Evolutionary conservation across 2,113 vertebrate species (phyloP).

Genomic region (Rana temporaria): DNA sequence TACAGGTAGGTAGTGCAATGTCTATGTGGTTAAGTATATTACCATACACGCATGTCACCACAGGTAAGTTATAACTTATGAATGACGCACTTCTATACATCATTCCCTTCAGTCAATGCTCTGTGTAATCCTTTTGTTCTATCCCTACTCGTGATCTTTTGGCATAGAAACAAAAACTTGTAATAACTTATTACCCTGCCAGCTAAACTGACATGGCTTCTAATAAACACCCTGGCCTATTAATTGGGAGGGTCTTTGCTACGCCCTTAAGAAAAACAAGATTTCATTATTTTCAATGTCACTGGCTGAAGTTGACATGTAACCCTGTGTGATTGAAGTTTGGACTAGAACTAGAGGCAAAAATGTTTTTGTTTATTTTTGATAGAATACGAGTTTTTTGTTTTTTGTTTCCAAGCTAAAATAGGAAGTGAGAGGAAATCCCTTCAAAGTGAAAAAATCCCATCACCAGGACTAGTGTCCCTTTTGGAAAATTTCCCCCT

Average conservation of each 20-base stretch:
- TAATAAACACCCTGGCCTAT: slow-evolving; percentile 14
- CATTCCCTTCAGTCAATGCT: slow-evolving; percentile 2
- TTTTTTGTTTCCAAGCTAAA: too few relatives aligned
- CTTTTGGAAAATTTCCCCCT: too few relatives aligned
- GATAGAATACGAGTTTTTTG: too few relatives aligned
- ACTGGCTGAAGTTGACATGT: not conserved
- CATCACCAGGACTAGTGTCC: too few relatives aligned
- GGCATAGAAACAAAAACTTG: slow-evolving; percentile 24
- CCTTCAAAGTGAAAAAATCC: too few relatives aligned
- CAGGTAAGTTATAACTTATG: slow-evolving; percentile 31
- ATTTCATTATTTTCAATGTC: not conserved
- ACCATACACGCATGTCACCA: not conserved
- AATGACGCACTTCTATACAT: not conserved
- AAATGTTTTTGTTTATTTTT: too few relatives aligned
- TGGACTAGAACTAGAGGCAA: too few relatives aligned
- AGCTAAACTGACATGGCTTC: slow-evolving; percentile 11
- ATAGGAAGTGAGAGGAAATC: too few relatives aligned
- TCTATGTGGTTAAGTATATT: slow-evolving; percentile 2
- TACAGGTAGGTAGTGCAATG: not conserved
- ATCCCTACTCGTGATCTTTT: slow-evolving; percentile 1
- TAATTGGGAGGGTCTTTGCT: slow-evolving; percentile 16
- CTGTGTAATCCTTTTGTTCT: slow-evolving; percentile 33
- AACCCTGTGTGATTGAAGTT: too few relatives aligned
- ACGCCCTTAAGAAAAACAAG: slow-evolving; percentile 10
- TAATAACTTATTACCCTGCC: slow-evolving; percentile 17